Base-by-base conservation (phyloP, 2,113 vertebrate species). In the Apteryx owenii region DNA sequence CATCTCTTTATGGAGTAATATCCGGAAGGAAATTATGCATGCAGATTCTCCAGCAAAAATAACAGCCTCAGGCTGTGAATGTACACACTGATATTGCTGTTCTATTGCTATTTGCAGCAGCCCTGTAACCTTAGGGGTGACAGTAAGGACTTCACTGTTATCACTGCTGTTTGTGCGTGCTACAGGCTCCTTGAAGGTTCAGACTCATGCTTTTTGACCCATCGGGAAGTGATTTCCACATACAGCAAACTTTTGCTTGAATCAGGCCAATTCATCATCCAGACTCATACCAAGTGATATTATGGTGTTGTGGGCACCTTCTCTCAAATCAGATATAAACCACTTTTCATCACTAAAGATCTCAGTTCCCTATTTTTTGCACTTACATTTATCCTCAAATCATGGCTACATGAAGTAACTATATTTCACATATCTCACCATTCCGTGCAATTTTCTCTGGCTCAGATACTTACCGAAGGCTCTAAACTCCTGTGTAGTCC, bases 11-110 rank as follows among this genome's bases (percentile, higher is more conserved):
- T 95, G 90, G 77, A 93, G 72, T 69, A 93, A 93, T 92, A 84
- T 81, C 88, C 97, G 97, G 85, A 96, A 95, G 92, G 95, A 96
- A 97, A 90, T 93, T 94, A 84, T 94, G 92, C 80, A 58, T 86
- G 88, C 56, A 84, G 85, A 96, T 89, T 86, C 0, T 0, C 76
- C 60, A 89, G 88, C 90, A 88, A 94, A 91, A 95, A 62, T 80
- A 90, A 64, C 79, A 93, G 81, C 94, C 82, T 71, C 4, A 6
- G 68, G 64, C 72, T 89, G 64, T 68, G 81, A 92, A 68, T 33
- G 72, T 78, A 71, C 82, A 28, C 62, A 64, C 13, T 17, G 72
- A 51, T 90, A 20, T 51, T 84, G 88, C 85, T 84, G 82, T n/a
- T 86, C 88, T 68, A 82, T 54, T 78, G 82, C 96, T 95, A 51